Evolutionary conservation across 2,113 vertebrate genomes (phyloP).

Genomic region (Collichthys lucidus): DNA sequence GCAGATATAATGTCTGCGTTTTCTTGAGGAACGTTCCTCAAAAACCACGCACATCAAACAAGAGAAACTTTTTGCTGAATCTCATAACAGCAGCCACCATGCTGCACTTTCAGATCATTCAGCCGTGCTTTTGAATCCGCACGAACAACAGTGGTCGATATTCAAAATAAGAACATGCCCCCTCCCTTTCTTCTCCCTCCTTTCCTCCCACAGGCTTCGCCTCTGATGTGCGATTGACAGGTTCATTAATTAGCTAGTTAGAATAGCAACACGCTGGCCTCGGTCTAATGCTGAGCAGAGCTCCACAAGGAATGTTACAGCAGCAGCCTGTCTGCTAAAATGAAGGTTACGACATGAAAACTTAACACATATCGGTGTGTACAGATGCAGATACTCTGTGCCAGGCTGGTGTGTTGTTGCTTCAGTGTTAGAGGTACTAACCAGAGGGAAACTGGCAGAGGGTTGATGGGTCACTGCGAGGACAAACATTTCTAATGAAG

Average conservation of each 20-base stretch:
- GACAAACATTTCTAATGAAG: too few relatives aligned
- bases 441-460: too few relatives aligned
- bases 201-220: constrained; percentile 16
- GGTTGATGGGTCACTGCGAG: too few relatives aligned
- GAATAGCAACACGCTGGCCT: constrained; percentile 19
- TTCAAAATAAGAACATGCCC: constrained; percentile 22
- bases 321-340: constrained; percentile 9
- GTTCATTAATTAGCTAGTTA: constrained; percentile 53
- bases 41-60: constrained; percentile 26
- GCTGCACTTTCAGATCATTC: constrained; percentile 29
- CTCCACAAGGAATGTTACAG: constrained; percentile 12
- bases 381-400: neutral
- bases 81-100: constrained; percentile 8
- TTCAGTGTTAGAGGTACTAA: too few relatives aligned
- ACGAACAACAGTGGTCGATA: constrained; percentile 23
- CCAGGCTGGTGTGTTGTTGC: too few relatives aligned
- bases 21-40: constrained; percentile 28
- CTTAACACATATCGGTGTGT: neutral
- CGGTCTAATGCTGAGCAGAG: neutral
- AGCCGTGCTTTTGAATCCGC: constrained; percentile 32
- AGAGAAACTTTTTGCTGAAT: constrained; percentile 30
- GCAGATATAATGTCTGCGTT: constrained; percentile 24
- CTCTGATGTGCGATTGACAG: constrained; percentile 49
- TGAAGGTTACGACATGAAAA: constrained; percentile 8
- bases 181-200: neutral